Conservation (phyloP, 2,113 vertebrate species). For the Axis porcinus region DNA sequence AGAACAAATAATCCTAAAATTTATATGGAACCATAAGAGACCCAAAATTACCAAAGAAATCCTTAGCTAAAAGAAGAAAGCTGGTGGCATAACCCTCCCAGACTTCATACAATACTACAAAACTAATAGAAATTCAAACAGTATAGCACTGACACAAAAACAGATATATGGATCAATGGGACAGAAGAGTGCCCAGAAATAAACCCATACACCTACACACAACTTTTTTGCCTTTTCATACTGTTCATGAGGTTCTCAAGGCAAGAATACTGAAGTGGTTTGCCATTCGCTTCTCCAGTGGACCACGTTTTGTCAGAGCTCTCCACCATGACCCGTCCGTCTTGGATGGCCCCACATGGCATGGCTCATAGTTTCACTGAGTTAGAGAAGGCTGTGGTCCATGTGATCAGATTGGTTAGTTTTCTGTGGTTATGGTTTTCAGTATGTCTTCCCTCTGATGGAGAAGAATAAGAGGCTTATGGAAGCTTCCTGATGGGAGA, state of each 20-base stretch:
- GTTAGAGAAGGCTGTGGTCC: not conserved
- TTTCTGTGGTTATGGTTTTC: not conserved
- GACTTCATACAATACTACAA: not conserved
- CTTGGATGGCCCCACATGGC: not conserved
- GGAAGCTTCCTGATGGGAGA: not conserved
- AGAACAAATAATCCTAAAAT: not conserved
- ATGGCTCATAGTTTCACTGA: not conserved
- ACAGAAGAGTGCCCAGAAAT: not conserved
- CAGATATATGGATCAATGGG: not conserved
- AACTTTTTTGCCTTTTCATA: not conserved
- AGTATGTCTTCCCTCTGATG: not conserved
- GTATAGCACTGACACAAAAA: not conserved
- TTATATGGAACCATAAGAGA: not conserved
- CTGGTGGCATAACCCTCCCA: not conserved
- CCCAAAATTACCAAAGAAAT: not conserved
- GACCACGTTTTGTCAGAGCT: not conserved
- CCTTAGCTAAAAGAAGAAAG: not conserved
- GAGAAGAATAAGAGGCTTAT: not conserved
- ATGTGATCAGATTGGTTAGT: not conserved
- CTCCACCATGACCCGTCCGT: not conserved
- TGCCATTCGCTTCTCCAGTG: not conserved
- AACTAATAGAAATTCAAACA: not conserved
- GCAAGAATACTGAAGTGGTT: not conserved
- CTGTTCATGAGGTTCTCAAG: not conserved
- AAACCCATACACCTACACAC: not conserved